Evolutionary conservation across 1,140 invertebrate genomes (phyloP).

Genomic region (Plodia interpunctella): DNA sequence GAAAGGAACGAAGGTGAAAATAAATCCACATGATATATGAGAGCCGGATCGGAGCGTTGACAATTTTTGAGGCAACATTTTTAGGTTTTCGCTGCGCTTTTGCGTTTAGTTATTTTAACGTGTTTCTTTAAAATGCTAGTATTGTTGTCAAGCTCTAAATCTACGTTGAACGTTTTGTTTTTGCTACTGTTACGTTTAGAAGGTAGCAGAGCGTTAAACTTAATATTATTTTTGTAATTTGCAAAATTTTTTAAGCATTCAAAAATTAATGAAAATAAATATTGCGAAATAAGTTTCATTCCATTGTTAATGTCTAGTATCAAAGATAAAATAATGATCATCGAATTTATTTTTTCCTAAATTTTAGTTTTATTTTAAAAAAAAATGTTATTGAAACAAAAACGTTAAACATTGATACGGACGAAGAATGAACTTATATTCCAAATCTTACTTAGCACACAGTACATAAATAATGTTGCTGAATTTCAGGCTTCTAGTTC

Average conservation of each 20-base stretch:
- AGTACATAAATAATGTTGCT: background rate
- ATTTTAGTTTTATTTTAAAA: too few species aligned
- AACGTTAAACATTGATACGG: too few species aligned
- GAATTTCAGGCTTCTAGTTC: background rate
- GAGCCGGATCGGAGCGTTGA: conserved; percentile 54
- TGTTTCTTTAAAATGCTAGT: background rate
- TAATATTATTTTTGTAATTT: background rate
- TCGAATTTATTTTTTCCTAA: too few species aligned
- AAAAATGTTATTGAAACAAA: too few species aligned
- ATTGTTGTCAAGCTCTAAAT: conserved; percentile 1
- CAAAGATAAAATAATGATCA: too few species aligned
- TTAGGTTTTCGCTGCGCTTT: conserved; percentile 37
- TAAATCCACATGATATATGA: conserved; percentile 73
- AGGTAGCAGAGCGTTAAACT: background rate
- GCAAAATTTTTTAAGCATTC: too few species aligned
- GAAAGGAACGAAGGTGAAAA: conserved; percentile 65
- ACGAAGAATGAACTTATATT: too few species aligned
- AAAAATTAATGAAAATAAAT: too few species aligned
- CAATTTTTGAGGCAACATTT: conserved; percentile 70
- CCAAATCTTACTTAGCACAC: too few species aligned
- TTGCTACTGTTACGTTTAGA: background rate
- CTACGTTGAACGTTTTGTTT: background rate
- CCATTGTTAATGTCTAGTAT: too few species aligned
- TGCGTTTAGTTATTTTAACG: conserved; percentile 24
- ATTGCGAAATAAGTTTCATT: too few species aligned